Evolutionary conservation across 2,797 vertebrate genomes (phyloP).

Genomic region (Lacerta viridis): DNA sequence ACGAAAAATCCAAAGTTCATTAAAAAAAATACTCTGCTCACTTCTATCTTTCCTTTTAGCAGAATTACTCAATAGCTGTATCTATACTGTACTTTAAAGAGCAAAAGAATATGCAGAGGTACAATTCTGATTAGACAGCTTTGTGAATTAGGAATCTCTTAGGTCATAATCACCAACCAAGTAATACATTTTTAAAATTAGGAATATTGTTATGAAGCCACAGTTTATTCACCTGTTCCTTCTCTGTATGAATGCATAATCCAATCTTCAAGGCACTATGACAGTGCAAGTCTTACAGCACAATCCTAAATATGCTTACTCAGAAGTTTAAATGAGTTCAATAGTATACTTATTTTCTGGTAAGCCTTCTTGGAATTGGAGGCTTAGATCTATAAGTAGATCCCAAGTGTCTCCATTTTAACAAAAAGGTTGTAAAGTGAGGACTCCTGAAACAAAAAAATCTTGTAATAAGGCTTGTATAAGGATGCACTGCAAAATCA

Average conservation of each 20-base stretch:
- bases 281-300: conserved; percentile 10
- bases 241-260: conserved; percentile 12
- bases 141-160: conserved; percentile 48
- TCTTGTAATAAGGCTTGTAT: conserved; percentile 21
- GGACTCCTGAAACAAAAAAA: conserved; percentile 14
- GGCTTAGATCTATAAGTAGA: background rate
- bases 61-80: background rate
- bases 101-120: conserved; percentile 52
- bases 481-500: conserved; percentile 61
- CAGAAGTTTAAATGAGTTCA: conserved; percentile 15
- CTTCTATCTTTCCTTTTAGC: conserved; percentile 23
- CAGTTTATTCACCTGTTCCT: conserved; percentile 1
- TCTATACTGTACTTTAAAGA: conserved; percentile 59
- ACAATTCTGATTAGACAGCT: conserved; percentile 46
- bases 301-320: conserved; percentile 5
- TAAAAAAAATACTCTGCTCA: background rate
- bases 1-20: background rate
- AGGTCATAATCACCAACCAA: conserved; percentile 47
- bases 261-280: conserved; percentile 40
- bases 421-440: conserved; percentile 13
- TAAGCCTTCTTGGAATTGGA: conserved; percentile 18
- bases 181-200: conserved; percentile 19
- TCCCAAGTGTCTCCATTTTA: conserved; percentile 9
- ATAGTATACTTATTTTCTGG: background rate
- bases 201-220: conserved; percentile 20